phyloP scores from a whole-genome alignment of 2,888 invertebrate genomes.

The Achlya flavicornis region DNA sequence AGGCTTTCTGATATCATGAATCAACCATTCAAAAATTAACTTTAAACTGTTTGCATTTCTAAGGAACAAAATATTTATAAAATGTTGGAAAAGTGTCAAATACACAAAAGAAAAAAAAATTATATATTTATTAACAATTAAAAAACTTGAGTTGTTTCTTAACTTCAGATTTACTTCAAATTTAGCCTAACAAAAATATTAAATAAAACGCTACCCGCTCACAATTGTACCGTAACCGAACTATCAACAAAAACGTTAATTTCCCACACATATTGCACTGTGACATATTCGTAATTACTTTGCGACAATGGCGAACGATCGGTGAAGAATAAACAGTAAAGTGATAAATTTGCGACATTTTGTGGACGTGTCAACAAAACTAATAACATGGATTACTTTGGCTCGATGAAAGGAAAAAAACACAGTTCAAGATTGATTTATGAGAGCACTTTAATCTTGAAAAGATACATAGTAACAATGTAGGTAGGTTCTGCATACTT shows the following conservation, averaged over 20 bases:
- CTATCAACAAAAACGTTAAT: constrained; percentile 50
- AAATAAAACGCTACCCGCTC: constrained; percentile 34
- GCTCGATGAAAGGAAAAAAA: constrained; percentile 32
- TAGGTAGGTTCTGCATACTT: background rate
- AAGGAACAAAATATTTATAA: too few relatives aligned
- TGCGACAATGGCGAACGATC: constrained; percentile 46
- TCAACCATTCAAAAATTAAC: too few relatives aligned
- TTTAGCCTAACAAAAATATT: too few relatives aligned
- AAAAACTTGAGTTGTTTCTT: too few relatives aligned
- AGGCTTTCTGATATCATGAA: too few relatives aligned
- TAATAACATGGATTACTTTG: constrained; percentile 63
- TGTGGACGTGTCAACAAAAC: constrained; percentile 69
- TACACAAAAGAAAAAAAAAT: too few relatives aligned
- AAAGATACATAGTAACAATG: background rate
- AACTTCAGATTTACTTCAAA: too few relatives aligned
- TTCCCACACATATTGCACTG: constrained; percentile 72
- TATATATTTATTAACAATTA: too few relatives aligned
- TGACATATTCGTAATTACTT: constrained; percentile 51
- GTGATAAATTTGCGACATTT: constrained; percentile 65
- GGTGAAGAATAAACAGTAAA: constrained; percentile 43
- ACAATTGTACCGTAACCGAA: constrained; percentile 17
- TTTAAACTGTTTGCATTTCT: too few relatives aligned
- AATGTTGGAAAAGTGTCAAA: too few relatives aligned
- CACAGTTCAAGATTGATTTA: constrained; percentile 27
- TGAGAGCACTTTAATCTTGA: background rate